A percentile compares a stretch with the other conserved stretches of the same genome.
Conservation (phyloP, 2,113 vertebrate genomes). For the Chlamydotis undulata region DNA sequence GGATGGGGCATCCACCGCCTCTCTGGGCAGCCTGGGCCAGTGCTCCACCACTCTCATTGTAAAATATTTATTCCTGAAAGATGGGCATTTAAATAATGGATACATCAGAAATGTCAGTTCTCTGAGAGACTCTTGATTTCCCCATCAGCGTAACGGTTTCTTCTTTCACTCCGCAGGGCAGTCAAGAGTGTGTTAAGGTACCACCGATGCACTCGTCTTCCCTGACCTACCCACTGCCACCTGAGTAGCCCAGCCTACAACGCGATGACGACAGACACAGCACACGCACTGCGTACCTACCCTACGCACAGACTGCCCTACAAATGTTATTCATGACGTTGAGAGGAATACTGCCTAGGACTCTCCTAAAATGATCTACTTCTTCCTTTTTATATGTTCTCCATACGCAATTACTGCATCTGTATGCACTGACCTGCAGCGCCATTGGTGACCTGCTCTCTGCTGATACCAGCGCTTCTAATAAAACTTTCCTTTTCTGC, state of each 20-base stretch:
- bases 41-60: too few relatives aligned
- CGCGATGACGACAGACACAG: fast-evolving
- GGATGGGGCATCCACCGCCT: too few relatives aligned
- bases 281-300: fast-evolving
- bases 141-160: not conserved
- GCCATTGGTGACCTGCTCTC: not conserved
- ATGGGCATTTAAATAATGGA: not conserved
- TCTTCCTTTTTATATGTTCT: not conserved
- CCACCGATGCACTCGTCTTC: fast-evolving
- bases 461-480: not conserved
- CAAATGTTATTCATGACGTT: fast-evolving
- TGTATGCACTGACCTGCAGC: not conserved
- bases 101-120: not conserved
- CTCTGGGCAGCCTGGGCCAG: too few relatives aligned
- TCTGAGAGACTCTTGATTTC: not conserved
- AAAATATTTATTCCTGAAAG: too few relatives aligned
- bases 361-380: not conserved
- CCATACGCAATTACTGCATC: not conserved
- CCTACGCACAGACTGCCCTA: fast-evolving
- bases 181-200: constrained; percentile 21
- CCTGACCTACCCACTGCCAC: not conserved
- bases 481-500: constrained; percentile 50
- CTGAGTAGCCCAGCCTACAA: fast-evolving
- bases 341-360: not conserved
- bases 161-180: constrained; percentile 17